Base-by-base conservation (phyloP, 2,888 invertebrate species). In the Bimastos eiseni region DNA sequence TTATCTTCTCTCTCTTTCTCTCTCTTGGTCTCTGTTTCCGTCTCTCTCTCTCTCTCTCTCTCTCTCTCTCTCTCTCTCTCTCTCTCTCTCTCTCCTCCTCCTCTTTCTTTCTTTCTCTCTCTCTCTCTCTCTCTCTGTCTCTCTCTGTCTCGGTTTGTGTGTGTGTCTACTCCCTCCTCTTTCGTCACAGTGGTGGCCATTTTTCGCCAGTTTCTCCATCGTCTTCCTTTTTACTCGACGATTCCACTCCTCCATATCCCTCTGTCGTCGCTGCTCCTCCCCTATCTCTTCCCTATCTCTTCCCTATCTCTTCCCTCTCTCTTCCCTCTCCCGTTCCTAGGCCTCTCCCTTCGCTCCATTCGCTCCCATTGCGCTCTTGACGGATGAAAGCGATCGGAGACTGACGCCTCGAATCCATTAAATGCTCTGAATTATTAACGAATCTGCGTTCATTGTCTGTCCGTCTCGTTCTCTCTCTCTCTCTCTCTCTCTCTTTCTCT, bases 31-130 rank as follows among this genome's bases (percentile, higher is more conserved):
- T 83, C 83, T 83, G 30, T 83, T n/a, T 83, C 83, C 30, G 30
- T 83, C 83, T 83, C 83, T 33, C 30, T 83, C 83, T 83, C 83
- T 33, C 30, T 83, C 83, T 30, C 30, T 30, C 33, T 41, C 41
- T 41, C 41, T 41, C 41, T 41, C 41, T 41, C 41, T 41, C 41
- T 41, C 41, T 41, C 41, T 41, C 41, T 41, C 83, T 33, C 83
- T 83, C 83, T 83, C 83, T 30, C 83, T 83, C 83, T n/a, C 38
- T 38, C 38, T 38, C 38, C n/a, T n/a, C n/a, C 70, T 19, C 17
- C 83, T 83, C 83, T 83, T n/a, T 83, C 83, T 83, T n/a, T 83
- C 13, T 83, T n/a, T 83, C 13, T 83, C 83, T 83, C 83, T 83
- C 13, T 19, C 30, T 83, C 11, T 83, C 1, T 83, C 11, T 83